A percentile compares a stretch with the other conserved stretches of the same genome.
phyloP scores from a whole-genome alignment of 1,140 invertebrate genomes.

The Riptortus pedestris region DNA sequence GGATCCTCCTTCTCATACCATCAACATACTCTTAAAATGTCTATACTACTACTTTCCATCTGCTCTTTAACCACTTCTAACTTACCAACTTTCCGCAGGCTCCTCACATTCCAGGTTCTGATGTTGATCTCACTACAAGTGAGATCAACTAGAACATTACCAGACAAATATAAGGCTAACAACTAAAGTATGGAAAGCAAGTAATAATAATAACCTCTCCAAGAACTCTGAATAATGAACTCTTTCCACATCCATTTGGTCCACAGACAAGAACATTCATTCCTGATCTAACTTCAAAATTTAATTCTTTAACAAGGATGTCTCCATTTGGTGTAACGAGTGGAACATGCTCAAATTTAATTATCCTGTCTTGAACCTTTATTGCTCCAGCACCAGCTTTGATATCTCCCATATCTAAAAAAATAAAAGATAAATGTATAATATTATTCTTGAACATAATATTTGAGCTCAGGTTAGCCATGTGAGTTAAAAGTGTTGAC shows the following conservation, averaged over 20 bases:
- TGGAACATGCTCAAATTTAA: constrained; percentile 86
- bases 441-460: background rate
- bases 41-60: too few relatives aligned
- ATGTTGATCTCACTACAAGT: too few relatives aligned
- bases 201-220: constrained; percentile 55
- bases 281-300: constrained; percentile 87
- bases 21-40: too few relatives aligned
- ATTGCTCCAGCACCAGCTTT: constrained; percentile 68
- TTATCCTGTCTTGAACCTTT: constrained; percentile 79
- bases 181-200: background rate
- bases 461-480: too few relatives aligned
- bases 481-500: too few relatives aligned
- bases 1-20: too few relatives aligned
- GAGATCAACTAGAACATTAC: too few relatives aligned
- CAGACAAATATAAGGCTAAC: too few relatives aligned
- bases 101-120: too few relatives aligned
- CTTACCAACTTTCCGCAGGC: too few relatives aligned
- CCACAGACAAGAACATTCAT: constrained; percentile 94
- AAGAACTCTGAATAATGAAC: constrained; percentile 82
- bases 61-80: too few relatives aligned
- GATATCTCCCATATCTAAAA: constrained; percentile 31
- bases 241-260: constrained; percentile 96
- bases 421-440: background rate
- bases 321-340: constrained; percentile 96
- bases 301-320: constrained; percentile 76